A percentile compares a stretch with the other conserved stretches of the same genome.
These are phyloP conservation scores for Pseudochirops cupreus DNA, from an alignment of 2,797 vertebrate species.

Conservation along the genomic window DNA sequence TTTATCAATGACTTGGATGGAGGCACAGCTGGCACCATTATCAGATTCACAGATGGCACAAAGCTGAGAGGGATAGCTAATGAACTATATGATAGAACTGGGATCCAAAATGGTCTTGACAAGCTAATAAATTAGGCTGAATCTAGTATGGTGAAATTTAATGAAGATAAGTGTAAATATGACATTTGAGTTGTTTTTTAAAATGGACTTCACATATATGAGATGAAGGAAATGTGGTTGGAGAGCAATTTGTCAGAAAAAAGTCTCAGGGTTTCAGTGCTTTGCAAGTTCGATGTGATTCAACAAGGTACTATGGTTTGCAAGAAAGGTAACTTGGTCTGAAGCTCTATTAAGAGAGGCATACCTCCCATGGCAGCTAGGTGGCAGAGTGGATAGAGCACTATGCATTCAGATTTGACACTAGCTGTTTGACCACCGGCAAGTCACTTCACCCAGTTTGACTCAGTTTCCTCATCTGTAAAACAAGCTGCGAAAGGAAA, in stretches of 20 bases:
- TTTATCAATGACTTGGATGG: neutral
- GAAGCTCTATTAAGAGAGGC: neutral
- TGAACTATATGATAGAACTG: neutral
- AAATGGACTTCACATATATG: neutral
- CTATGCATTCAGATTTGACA: neutral
- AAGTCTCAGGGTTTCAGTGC: neutral
- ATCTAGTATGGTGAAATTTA: neutral
- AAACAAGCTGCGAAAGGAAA: neutral
- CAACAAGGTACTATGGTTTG: neutral
- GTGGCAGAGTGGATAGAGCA: neutral
- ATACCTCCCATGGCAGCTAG: neutral
- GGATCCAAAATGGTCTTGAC: neutral
- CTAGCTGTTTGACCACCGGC: neutral
- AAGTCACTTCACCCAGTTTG: neutral
- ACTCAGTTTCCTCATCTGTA: neutral
- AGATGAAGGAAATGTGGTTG: neutral
- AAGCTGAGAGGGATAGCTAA: neutral
- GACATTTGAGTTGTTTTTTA: neutral
- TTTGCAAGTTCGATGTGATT: neutral
- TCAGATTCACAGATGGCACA: neutral
- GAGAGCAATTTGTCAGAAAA: neutral
- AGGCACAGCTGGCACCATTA: neutral
- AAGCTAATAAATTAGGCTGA: neutral
- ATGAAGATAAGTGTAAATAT: neutral
- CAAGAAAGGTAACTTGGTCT: neutral